Conservation (phyloP, 2,888 invertebrate species). For the Athripsodes cinereus region DNA sequence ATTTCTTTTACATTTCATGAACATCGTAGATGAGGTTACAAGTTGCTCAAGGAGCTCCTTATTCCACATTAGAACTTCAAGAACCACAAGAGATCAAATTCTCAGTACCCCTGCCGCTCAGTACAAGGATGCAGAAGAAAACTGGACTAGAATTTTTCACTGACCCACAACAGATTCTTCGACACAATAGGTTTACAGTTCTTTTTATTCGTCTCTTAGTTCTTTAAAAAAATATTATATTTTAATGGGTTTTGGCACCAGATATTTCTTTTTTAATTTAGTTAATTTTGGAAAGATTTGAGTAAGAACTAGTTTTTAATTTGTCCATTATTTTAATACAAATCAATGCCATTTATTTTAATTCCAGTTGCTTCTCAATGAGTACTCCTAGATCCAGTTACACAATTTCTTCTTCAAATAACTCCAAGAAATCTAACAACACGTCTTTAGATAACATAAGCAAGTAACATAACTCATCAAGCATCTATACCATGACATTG, state of each 20-base stretch:
- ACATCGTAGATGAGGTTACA: conserved; percentile 48
- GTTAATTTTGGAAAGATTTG: too few species aligned
- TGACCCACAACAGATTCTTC: conserved; percentile 23
- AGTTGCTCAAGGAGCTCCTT: conserved; percentile 52
- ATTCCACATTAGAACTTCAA: conserved; percentile 48
- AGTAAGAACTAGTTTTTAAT: too few species aligned
- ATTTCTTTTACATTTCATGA: too few species aligned
- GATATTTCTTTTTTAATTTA: too few species aligned
- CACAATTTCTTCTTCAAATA: conserved; percentile 12
- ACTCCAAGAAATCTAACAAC: conserved; percentile 6
- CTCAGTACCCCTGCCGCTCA: conserved; percentile 34
- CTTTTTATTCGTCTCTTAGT: background rate
- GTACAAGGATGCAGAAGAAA: conserved; percentile 30
- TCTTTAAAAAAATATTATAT: too few species aligned
- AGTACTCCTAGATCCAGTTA: conserved; percentile 18
- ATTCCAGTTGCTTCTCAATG: conserved; percentile 26
- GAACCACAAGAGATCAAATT: conserved; percentile 44
- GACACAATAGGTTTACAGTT: conserved; percentile 19
- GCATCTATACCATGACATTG: too few species aligned
- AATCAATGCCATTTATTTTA: too few species aligned
- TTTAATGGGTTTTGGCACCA: too few species aligned
- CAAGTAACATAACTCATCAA: too few species aligned
- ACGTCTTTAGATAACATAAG: background rate
- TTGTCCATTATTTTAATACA: too few species aligned
- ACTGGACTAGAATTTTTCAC: conserved; percentile 23